A percentile compares a stretch with the other conserved stretches of the same genome.
These are phyloP conservation scores for Heteromormyrus szaboi DNA, from an alignment of 2,797 vertebrate genomes.

Conservation along the genomic window DNA sequence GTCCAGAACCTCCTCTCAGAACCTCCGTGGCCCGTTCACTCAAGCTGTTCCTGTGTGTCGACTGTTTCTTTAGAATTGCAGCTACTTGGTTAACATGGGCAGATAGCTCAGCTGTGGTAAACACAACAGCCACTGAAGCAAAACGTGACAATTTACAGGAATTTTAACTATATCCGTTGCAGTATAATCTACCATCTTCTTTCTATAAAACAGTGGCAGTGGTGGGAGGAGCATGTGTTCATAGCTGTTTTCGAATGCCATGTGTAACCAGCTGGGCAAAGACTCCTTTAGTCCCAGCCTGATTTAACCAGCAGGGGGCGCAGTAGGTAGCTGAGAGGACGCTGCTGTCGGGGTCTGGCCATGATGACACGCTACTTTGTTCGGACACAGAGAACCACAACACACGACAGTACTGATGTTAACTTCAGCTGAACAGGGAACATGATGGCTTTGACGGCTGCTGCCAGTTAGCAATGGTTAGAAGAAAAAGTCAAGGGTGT, in stretches of 20 bases:
- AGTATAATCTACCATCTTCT: neutral
- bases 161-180: neutral
- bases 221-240: neutral
- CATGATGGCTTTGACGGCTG: neutral
- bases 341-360: constrained; percentile 1
- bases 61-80: neutral
- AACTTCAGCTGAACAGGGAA: neutral
- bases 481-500: neutral
- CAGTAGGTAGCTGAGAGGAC: constrained; percentile 20
- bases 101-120: neutral
- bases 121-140: neutral
- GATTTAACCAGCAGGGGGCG: neutral
- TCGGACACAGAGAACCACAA: constrained; percentile 8
- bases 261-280: neutral
- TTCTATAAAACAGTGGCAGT: neutral
- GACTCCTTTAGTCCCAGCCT: neutral
- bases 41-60: neutral
- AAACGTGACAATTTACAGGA: neutral
- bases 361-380: constrained; percentile 10
- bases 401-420: neutral
- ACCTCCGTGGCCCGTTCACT: neutral
- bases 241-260: neutral
- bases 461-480: neutral
- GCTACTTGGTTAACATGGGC: neutral
- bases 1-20: neutral